phyloP scores from a whole-genome alignment of 2,888 invertebrate species.

The Thereva unica region DNA sequence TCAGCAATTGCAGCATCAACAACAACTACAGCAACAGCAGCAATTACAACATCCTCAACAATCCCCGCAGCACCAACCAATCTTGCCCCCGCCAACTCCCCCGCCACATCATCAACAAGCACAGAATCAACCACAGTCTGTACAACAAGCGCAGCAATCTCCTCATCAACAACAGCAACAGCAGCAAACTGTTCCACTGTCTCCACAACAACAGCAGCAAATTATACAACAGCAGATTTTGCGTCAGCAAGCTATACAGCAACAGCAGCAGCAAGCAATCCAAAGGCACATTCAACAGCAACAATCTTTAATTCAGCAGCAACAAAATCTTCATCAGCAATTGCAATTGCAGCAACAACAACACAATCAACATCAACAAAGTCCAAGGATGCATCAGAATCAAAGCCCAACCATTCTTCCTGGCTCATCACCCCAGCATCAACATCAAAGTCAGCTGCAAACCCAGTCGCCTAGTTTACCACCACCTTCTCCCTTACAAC shows the following conservation, averaged over 20 bases:
- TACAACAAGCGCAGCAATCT: constrained; percentile 47
- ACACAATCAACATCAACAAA: constrained; percentile 52
- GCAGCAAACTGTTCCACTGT: constrained; percentile 50
- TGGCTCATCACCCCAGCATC: constrained; percentile 50
- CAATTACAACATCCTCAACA: constrained; percentile 22
- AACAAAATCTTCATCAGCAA: constrained; percentile 59
- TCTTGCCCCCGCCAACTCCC: constrained; percentile 49
- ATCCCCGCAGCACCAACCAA: constrained; percentile 59
- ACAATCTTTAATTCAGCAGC: constrained; percentile 53
- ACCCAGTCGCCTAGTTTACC: constrained; percentile 49
- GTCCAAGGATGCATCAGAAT: constrained; percentile 54
- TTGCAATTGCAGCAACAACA: constrained; percentile 47
- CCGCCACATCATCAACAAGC: constrained; percentile 44
- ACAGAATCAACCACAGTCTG: constrained; percentile 45
- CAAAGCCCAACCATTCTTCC: constrained; percentile 55
- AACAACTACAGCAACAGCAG: constrained; percentile 8
- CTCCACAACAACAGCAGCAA: constrained; percentile 49
- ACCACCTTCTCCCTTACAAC: constrained; percentile 53
- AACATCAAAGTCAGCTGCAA: constrained; percentile 48
- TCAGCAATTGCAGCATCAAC: constrained; percentile 2
- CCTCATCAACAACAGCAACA: constrained; percentile 49
- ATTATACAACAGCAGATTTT: constrained; percentile 50
- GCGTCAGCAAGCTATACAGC: constrained; percentile 44
- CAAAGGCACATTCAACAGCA: constrained; percentile 65
- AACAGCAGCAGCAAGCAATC: constrained; percentile 53